A percentile compares a stretch with the other conserved stretches of the same genome.
phyloP scores from a whole-genome alignment of 1,140 invertebrate genomes.

The Scaptomyza graminum region DNA sequence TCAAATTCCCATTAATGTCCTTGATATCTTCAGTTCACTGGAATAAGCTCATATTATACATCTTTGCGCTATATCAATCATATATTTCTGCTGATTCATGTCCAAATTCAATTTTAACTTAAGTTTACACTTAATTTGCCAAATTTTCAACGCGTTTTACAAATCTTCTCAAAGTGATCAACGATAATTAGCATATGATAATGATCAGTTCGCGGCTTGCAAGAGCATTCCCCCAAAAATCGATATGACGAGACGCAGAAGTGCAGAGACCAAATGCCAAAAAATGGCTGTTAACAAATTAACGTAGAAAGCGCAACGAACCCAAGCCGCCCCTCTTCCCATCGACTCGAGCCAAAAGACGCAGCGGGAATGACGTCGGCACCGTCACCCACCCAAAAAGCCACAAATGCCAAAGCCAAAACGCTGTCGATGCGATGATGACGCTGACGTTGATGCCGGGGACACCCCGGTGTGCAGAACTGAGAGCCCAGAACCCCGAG shows the following conservation, averaged over 20 bases:
- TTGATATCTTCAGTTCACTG: neutral
- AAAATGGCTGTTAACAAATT: slow-evolving; percentile 78
- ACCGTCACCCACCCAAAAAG: slow-evolving; percentile 50
- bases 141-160: slow-evolving; percentile 62
- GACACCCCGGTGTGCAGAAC: slow-evolving; percentile 71
- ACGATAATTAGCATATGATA: slow-evolving; percentile 67
- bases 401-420: slow-evolving; percentile 39
- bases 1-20: neutral
- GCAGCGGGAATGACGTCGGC: slow-evolving; percentile 67
- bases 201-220: slow-evolving; percentile 27
- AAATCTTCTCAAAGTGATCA: slow-evolving; percentile 44
- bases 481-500: slow-evolving; percentile 11
- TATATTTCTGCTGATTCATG: slow-evolving; percentile 14
- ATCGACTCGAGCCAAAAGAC: slow-evolving; percentile 23
- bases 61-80: neutral
- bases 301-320: slow-evolving; percentile 82
- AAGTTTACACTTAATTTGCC: slow-evolving; percentile 60
- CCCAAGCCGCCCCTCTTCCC: slow-evolving; percentile 15
- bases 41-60: slow-evolving; percentile 16
- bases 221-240: neutral
- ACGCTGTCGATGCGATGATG: slow-evolving; percentile 74
- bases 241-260: slow-evolving; percentile 59
- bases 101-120: slow-evolving; percentile 1
- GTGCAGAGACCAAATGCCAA: slow-evolving; percentile 49
- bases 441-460: slow-evolving; percentile 76